Percentiles rank a stretch among this genome's conserved stretches.
Evolutionary conservation across 2,113 vertebrate species (phyloP).

Genomic region (Desmodus rotundus): DNA sequence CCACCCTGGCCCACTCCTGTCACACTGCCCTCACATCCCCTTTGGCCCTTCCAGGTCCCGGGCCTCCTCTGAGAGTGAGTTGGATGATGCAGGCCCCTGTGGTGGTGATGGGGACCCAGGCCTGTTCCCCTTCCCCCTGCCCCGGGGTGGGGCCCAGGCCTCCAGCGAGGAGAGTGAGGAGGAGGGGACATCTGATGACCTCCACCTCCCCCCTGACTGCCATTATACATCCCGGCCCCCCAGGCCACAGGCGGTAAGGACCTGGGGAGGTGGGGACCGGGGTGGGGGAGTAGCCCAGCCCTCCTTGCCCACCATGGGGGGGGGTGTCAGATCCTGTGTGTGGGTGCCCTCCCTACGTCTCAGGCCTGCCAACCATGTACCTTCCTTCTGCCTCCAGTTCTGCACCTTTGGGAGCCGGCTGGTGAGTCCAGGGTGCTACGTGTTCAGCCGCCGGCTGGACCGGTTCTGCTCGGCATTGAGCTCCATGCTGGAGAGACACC

Average conservation of each 20-base stretch:
- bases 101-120: slow-evolving; percentile 77
- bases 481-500: slow-evolving; percentile 92
- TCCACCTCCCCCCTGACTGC: slow-evolving; percentile 81
- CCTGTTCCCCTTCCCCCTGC: slow-evolving; percentile 82
- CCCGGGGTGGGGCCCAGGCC: slow-evolving; percentile 79
- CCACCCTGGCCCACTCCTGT: neutral
- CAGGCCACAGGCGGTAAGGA: slow-evolving; percentile 87
- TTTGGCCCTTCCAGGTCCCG: slow-evolving; percentile 74
- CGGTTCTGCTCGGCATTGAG: slow-evolving; percentile 91
- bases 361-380: neutral
- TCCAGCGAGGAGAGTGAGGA: slow-evolving; percentile 95
- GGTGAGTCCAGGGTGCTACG: slow-evolving; percentile 89
- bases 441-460: slow-evolving; percentile 91
- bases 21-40: neutral
- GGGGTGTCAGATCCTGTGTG: neutral
- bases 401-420: slow-evolving; percentile 92
- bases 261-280: neutral
- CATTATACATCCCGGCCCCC: slow-evolving; percentile 85
- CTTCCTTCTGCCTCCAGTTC: slow-evolving; percentile 76
- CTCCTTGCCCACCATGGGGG: neutral
- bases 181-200: slow-evolving; percentile 70
- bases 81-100: slow-evolving; percentile 80
- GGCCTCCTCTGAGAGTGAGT: slow-evolving; percentile 81
- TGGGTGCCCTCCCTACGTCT: neutral
- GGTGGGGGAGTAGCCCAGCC: neutral